Percentiles rank a stretch among this genome's conserved stretches.
Conservation (phyloP, 2,113 vertebrate genomes). For the Neolamprologus devosi region DNA sequence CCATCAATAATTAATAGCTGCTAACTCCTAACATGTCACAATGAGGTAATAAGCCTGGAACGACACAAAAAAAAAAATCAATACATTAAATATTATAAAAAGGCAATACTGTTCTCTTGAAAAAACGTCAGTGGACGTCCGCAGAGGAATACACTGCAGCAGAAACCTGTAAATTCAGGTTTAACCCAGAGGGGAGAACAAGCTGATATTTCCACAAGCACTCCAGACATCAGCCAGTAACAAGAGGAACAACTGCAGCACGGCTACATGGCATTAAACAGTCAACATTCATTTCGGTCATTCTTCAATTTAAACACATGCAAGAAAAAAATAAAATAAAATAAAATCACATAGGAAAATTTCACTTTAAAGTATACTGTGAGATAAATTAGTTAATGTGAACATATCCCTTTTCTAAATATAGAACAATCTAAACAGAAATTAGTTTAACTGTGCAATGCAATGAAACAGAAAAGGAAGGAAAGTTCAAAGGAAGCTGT, state of each 20-base stretch:
- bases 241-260: neutral
- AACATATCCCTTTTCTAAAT: slow-evolving; percentile 58
- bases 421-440: slow-evolving; percentile 53
- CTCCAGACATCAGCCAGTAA: neutral
- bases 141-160: neutral
- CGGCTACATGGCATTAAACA: slow-evolving; percentile 44
- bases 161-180: neutral
- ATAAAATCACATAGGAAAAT: neutral
- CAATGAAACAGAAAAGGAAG: neutral
- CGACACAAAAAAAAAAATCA: neutral
- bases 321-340: neutral
- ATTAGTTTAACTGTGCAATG: slow-evolving; percentile 49
- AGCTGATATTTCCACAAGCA: neutral
- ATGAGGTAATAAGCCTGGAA: slow-evolving; percentile 9
- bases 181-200: slow-evolving; percentile 2
- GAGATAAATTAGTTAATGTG: slow-evolving; percentile 43
- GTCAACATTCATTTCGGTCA: slow-evolving; percentile 66
- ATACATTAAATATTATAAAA: neutral
- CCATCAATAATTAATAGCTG: neutral
- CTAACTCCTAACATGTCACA: neutral
- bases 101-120: slow-evolving; percentile 1
- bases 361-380: slow-evolving; percentile 48
- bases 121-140: neutral
- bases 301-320: slow-evolving; percentile 15
- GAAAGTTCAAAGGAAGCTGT: slow-evolving; percentile 15